These are phyloP conservation scores for Pelodiscus sinensis DNA, from an alignment of 2,113 vertebrate species.

Conservation along the genomic window DNA sequence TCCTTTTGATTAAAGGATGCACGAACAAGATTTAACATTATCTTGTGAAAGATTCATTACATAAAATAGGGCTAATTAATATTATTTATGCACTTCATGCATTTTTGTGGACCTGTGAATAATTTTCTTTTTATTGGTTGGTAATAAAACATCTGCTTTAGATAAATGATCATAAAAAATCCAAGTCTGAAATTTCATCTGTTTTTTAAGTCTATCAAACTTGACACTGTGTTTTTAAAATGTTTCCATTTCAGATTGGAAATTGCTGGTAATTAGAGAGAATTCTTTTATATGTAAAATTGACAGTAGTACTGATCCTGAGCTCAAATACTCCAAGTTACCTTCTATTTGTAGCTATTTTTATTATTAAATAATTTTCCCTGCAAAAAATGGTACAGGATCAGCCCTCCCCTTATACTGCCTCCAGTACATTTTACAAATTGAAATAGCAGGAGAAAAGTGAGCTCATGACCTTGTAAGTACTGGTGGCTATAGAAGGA, in stretches of 20 bases:
- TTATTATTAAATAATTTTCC: background rate
- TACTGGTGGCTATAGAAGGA: slow-evolving; percentile 20
- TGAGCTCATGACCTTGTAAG: slow-evolving; percentile 30
- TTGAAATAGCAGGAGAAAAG: slow-evolving; percentile 44
- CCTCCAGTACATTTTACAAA: slow-evolving; percentile 20
- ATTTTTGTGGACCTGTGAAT: slow-evolving; percentile 19
- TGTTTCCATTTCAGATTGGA: background rate
- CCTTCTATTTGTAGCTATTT: background rate
- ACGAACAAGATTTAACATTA: background rate
- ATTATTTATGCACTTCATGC: background rate
- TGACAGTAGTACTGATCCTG: background rate
- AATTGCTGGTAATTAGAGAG: background rate
- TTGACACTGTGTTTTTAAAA: fast-evolving
- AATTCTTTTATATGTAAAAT: background rate
- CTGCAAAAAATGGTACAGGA: background rate
- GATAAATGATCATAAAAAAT: slow-evolving; percentile 12
- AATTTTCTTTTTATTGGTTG: background rate
- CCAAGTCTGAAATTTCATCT: slow-evolving; percentile 7
- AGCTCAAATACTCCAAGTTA: background rate
- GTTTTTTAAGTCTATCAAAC: background rate
- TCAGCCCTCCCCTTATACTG: background rate
- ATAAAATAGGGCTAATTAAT: background rate
- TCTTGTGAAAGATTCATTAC: background rate
- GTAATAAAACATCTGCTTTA: background rate
- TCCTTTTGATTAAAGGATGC: background rate